Conservation (phyloP, 2,797 vertebrate genomes). For the Psittacula echo region DNA sequence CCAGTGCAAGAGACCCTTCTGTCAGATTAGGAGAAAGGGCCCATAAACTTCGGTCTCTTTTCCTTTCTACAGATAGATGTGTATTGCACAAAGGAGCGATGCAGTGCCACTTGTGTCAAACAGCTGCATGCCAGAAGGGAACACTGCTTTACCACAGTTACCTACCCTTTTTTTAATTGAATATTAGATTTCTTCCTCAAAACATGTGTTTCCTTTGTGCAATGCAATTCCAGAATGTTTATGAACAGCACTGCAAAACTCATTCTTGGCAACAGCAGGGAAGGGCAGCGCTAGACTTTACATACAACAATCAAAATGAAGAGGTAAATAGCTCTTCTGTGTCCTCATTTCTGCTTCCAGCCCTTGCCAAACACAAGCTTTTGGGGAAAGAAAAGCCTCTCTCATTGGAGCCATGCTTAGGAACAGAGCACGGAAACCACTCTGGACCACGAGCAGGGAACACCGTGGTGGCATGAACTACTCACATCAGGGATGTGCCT, state of each 20-base stretch:
- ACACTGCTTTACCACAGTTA: not conserved
- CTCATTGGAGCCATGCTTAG: not conserved
- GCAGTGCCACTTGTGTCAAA: not conserved
- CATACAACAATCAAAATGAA: not conserved
- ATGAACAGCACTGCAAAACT: not conserved
- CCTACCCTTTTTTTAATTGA: not conserved
- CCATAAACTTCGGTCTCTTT: not conserved
- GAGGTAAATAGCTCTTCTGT: not conserved
- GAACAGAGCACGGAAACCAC: not conserved
- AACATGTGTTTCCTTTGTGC: not conserved
- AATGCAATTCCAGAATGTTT: not conserved
- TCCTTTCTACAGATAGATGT: not conserved
- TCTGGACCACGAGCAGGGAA: not conserved
- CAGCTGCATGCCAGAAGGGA: not conserved
- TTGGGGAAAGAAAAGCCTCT: not conserved
- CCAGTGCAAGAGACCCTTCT: not conserved
- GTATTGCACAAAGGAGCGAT: not conserved
- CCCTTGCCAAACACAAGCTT: not conserved
- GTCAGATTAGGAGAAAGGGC: not conserved
- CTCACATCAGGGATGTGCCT: not conserved
- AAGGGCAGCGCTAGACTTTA: not conserved
- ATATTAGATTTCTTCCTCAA: not conserved
- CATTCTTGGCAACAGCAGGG: not conserved
- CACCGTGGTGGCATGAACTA: accelerated
- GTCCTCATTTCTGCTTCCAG: not conserved